Percentiles rank a stretch among this genome's conserved stretches.
Evolutionary conservation across 2,113 vertebrate genomes (phyloP).

Genomic region (Cromileptes altivelis): DNA sequence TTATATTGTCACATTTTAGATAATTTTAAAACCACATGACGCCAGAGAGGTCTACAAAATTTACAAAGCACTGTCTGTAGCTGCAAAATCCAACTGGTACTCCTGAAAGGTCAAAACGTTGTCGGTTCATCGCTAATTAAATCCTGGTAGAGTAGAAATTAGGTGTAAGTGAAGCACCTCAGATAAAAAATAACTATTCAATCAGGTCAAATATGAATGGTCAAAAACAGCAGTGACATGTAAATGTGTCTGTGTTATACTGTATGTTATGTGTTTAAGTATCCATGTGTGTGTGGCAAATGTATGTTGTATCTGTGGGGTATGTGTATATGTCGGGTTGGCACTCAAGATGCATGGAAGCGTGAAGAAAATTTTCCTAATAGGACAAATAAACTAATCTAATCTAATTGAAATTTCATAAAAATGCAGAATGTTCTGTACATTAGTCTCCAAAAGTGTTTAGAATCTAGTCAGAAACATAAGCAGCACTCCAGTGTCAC

Average conservation of each 20-base stretch:
- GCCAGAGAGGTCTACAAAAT: background rate
- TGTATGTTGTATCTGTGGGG: no score
- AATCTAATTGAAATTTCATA: background rate
- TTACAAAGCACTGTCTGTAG: background rate
- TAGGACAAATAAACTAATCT: no score
- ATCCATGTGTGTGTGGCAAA: no score
- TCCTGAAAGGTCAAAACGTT: background rate
- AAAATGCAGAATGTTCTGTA: background rate
- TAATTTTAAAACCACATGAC: background rate
- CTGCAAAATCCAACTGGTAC: background rate
- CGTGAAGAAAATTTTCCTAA: no score
- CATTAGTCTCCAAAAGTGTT: background rate
- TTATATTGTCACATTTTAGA: background rate
- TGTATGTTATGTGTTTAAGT: no score
- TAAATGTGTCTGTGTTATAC: no score
- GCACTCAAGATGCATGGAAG: no score
- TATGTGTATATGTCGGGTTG: no score
- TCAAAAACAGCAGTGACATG: no score
- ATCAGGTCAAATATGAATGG: background rate
- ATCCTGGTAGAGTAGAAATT: background rate
- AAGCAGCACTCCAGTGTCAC: background rate
- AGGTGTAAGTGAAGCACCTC: background rate
- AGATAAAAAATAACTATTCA: background rate
- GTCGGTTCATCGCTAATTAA: background rate
- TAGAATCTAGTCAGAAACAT: background rate